Evolutionary conservation across 2,888 invertebrate species (phyloP).

Genomic region (Folsomia candida): DNA sequence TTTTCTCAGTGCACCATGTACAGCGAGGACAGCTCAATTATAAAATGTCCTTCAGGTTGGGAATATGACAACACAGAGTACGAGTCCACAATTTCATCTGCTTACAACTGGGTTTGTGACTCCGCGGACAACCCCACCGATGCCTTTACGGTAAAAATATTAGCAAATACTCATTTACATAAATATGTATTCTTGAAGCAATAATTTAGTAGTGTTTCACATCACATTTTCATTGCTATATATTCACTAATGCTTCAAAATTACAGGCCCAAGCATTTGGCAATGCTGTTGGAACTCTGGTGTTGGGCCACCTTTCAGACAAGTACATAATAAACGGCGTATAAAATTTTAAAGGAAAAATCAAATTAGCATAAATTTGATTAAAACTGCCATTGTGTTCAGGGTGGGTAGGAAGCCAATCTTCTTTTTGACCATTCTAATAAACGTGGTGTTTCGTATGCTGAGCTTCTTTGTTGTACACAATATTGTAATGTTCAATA

Average conservation of each 20-base stretch:
- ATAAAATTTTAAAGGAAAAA: no score
- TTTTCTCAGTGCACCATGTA: slow-evolving; percentile 41
- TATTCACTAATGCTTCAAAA: no score
- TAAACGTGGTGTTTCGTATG: slow-evolving; percentile 43
- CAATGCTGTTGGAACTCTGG: slow-evolving; percentile 36
- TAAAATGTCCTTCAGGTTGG: slow-evolving; percentile 59
- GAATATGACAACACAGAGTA: slow-evolving; percentile 61
- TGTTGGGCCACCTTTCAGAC: slow-evolving; percentile 40
- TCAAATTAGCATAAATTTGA: not conserved
- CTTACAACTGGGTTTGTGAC: slow-evolving; percentile 62
- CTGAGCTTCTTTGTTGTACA: slow-evolving; percentile 35
- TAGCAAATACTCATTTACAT: not conserved
- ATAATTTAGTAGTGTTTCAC: not conserved
- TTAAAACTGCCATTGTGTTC: slow-evolving; percentile 29
- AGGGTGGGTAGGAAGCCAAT: slow-evolving; percentile 59
- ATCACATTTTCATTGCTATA: not conserved
- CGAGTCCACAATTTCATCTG: slow-evolving; percentile 57
- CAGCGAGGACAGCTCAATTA: slow-evolving; percentile 7
- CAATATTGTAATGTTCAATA: slow-evolving; percentile 29
- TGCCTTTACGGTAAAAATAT: slow-evolving; percentile 58
- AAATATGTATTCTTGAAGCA: not conserved
- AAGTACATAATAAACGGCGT: slow-evolving; percentile 32
- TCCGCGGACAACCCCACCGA: slow-evolving; percentile 60
- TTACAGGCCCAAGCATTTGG: not conserved
- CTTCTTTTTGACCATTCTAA: slow-evolving; percentile 57